Base-by-base conservation (phyloP, 2,888 invertebrate species). In the Andrena haemorrhoa region DNA sequence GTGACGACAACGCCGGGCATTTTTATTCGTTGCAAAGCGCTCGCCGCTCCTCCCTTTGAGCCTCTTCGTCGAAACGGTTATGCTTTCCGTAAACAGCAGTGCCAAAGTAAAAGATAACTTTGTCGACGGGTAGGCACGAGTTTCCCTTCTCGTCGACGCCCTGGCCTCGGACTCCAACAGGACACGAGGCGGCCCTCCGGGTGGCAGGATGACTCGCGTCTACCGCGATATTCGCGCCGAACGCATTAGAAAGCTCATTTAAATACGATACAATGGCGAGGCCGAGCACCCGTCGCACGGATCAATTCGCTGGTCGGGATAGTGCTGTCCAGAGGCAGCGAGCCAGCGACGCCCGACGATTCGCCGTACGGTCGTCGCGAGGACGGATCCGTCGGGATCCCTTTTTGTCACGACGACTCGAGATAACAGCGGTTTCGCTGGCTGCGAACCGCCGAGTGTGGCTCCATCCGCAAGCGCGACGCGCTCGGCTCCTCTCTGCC, bases 231-330 rank as follows among this genome's bases (percentile, higher is more conserved):
- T 90, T 84, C 89, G 78, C 75, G 73, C 88, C 90, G 90, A 92
- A 92, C 90, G 90, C 90, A 89, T 91, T 89, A 91, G 91, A 90
- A 92, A 90, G 89, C 92, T 91, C 91, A 92, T 93, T 93, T 91
- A 89, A 93, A 93, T 93, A 88, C 88, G 83, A 85, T 82, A 91
- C 91, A 92, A 90, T 91, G 88, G 85, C 83, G 83, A 83, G 82
- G 84, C 86, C 75, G 75, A 79, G 80, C 86, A 83, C 73, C 71
- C 76, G 74, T 66, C 76, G 82, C 78, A 64, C 86, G 85, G 83
- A 86, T 88, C 82, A 87, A 86, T 88, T 89, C 85, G 61, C 81
- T 23, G 85, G 74, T 82, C 29, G 90, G 74, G 78, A 85, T 90
- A 85, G 73, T 86, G 58, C 81, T 89, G 90, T 90, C 89, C 88